Percentiles rank a stretch among this genome's conserved stretches.
These are phyloP conservation scores for Turritopsis rubra DNA, from an alignment of 30 jellyfish, hydroid and myxozoan genomes.

Conservation along the genomic window DNA sequence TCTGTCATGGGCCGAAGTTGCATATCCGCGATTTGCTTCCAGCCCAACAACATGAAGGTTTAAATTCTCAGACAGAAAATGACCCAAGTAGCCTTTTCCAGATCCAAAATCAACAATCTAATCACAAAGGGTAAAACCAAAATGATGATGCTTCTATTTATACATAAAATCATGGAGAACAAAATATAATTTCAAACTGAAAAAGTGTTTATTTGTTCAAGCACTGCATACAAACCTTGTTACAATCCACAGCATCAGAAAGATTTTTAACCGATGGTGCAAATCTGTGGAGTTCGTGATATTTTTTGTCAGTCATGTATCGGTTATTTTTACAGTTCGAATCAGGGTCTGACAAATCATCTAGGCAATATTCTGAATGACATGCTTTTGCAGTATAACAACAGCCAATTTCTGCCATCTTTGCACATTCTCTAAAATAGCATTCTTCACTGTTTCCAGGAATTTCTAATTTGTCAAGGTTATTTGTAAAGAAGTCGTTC, in stretches of 20 bases:
- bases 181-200: too few relatives aligned
- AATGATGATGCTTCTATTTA: background rate
- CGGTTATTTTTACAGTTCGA: background rate
- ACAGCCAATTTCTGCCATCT: background rate
- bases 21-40: constrained; percentile 6
- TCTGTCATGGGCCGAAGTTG: background rate
- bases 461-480: background rate
- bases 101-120: constrained; percentile 50
- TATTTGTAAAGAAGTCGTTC: background rate
- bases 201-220: too few relatives aligned
- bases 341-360: background rate
- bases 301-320: background rate
- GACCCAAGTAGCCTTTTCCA: constrained; percentile 46
- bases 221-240: background rate
- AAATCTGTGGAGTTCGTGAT: background rate
- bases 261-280: background rate
- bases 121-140: background rate
- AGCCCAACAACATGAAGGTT: constrained; percentile 32
- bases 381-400: background rate
- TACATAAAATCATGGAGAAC: too few relatives aligned
- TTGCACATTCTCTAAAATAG: background rate
- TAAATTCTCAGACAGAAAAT: constrained; percentile 2
- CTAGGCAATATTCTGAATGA: background rate
- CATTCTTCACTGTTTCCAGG: background rate
- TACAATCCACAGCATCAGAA: background rate